A percentile compares a stretch with the other conserved stretches of the same genome.
These are phyloP conservation scores for Volucella bombylans DNA, from an alignment of 2,888 invertebrate genomes.

Conservation along the genomic window DNA sequence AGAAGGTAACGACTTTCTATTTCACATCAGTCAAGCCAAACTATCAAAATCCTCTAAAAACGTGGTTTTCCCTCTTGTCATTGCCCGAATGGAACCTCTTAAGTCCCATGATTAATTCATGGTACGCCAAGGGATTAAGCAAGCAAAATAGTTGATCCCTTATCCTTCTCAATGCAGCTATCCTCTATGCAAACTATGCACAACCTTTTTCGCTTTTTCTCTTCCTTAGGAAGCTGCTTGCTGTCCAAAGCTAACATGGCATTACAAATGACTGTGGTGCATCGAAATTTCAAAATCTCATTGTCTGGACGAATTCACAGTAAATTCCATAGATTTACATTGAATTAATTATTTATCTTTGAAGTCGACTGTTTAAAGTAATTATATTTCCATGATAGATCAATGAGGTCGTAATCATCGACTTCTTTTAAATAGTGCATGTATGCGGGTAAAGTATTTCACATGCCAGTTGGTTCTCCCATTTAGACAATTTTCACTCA, in stretches of 20 bases:
- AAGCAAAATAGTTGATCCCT: constrained; percentile 61
- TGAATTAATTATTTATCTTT: constrained; percentile 63
- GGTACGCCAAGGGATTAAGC: constrained; percentile 58
- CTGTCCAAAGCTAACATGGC: constrained; percentile 9
- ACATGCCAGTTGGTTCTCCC: not conserved
- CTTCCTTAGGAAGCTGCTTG: no score
- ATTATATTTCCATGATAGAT: no score
- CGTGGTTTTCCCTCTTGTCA: not conserved
- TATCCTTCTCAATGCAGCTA: not conserved
- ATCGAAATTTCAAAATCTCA: constrained; percentile 48
- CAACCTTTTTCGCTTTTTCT: not conserved
- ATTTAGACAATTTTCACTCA: constrained; percentile 24
- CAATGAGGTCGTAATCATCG: no score
- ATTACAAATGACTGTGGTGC: constrained; percentile 49
- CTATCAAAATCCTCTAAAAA: not conserved
- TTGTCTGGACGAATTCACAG: constrained; percentile 40
- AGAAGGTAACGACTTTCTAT: no score
- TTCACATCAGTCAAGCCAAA: not conserved
- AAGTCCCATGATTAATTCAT: constrained; percentile 67
- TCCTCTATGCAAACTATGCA: not conserved
- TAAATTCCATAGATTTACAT: constrained; percentile 55
- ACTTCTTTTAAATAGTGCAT: no score
- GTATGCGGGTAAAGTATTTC: constrained; percentile 10
- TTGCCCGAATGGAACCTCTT: constrained; percentile 7
- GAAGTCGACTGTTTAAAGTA: not conserved